These are phyloP conservation scores for Silurus glanis DNA, from an alignment of 2,113 vertebrate species.

Conservation along the genomic window DNA sequence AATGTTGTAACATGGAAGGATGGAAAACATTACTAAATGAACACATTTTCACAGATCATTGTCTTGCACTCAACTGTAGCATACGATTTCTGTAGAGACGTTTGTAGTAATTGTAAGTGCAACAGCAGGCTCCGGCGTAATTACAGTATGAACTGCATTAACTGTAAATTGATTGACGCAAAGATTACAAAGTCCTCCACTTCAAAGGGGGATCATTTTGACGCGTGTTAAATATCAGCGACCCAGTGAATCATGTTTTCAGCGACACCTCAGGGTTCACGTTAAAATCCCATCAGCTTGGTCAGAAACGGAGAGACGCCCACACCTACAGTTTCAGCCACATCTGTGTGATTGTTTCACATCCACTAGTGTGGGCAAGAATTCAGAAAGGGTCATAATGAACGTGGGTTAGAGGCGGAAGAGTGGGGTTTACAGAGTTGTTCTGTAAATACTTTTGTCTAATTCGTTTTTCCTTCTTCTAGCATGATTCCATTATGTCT, in stretches of 20 bases:
- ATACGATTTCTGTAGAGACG: neutral
- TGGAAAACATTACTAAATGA: neutral
- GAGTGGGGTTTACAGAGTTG: conserved; percentile 10
- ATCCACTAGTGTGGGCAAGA: neutral
- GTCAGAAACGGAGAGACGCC: conserved; percentile 12
- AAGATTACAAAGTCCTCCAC: neutral
- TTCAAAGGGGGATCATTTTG: conserved; percentile 2
- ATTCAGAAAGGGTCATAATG: neutral
- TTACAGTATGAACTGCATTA: neutral
- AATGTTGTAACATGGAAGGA: neutral
- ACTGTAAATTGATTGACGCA: conserved; percentile 3
- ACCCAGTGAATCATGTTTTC: conserved; percentile 31
- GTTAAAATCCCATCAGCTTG: conserved; percentile 12
- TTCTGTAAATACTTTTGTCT: neutral
- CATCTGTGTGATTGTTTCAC: neutral
- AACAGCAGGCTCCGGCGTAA: neutral
- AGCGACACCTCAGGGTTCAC: conserved; percentile 10
- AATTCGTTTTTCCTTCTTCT: neutral
- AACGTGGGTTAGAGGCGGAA: neutral
- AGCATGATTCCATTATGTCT: neutral
- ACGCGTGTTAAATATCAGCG: neutral
- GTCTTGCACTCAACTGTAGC: neutral
- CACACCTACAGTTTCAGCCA: conserved; percentile 8
- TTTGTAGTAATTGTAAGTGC: neutral
- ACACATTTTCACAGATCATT: neutral